Evolutionary conservation across 1,140 invertebrate genomes (phyloP).

Genomic region (Galleria mellonella): DNA sequence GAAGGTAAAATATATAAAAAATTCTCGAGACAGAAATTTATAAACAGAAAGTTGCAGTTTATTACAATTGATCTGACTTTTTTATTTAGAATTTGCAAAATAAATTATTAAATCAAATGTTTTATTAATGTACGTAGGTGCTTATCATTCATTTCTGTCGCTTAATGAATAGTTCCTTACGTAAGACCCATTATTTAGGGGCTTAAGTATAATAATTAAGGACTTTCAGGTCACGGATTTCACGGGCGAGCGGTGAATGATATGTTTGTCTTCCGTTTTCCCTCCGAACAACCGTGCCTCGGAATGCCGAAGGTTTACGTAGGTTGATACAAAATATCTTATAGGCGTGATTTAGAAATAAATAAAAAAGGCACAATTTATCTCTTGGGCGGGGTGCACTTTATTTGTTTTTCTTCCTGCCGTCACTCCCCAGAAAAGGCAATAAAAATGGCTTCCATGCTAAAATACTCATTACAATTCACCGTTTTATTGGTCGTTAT

Average conservation of each 20-base stretch:
- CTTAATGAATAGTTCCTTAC: too few species aligned
- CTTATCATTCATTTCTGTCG: too few species aligned
- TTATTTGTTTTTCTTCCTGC: slow-evolving; percentile 6
- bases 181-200: too few species aligned
- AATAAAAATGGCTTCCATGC: slow-evolving; percentile 2
- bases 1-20: too few species aligned
- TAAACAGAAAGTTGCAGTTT: too few species aligned
- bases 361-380: slow-evolving; percentile 4
- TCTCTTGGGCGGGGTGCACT: slow-evolving; percentile 1
- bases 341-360: slow-evolving; percentile 2
- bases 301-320: background rate
- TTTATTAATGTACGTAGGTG: too few species aligned
- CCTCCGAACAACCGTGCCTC: background rate
- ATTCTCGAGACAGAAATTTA: too few species aligned
- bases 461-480: slow-evolving; percentile 5
- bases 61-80: too few species aligned
- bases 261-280: slow-evolving; percentile 1
- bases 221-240: background rate
- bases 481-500: slow-evolving; percentile 3
- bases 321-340: background rate
- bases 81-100: too few species aligned
- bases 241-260: background rate
- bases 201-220: too few species aligned
- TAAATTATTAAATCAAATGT: too few species aligned
- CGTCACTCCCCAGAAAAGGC: slow-evolving; percentile 1